Evolutionary conservation across 2,888 invertebrate genomes (phyloP), one percentile per base, ranked within the genome.

Genomic region (Ryuthela nishihirai): DNA sequence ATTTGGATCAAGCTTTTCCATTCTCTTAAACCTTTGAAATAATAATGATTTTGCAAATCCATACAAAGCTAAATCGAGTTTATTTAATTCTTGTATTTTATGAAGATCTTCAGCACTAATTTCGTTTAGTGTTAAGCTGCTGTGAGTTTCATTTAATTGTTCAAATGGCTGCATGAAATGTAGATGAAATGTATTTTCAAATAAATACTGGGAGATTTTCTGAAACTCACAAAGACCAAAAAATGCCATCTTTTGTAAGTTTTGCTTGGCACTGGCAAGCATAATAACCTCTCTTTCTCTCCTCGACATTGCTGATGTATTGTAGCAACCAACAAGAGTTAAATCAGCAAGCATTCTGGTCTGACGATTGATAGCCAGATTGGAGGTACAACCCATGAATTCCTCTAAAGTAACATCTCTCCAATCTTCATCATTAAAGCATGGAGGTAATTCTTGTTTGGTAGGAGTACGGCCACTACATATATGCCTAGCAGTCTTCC

Each of bases 341-440:
- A 99, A 80, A 79, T 99, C 94, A 15, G 98, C 91, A 70, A 99
- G 75, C 99, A 99, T 99, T 68, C 98, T 81, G 2, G 98, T 97
- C 78, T 98, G 98, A 59, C 99, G 72, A 77, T 99, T 98, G 71
- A 85, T 86, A 17, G 97, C 99, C 72, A 99, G 80, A 80, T 99
- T 99, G 74, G 87, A 85, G 5, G 87, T 85, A 73, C 99, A 99
- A 25, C 81, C 79, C 69, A 92, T 84, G 77, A 99, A 99, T 75
- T 94, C 87, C 61, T 88, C 87, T 38, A 99, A 78, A 9, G 85
- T 83, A 3, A 97, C 97, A 59, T 88, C 90, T 54, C 85, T 83
- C 92, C 92, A 93, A 58, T 86, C 85, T 65, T 86, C 83, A 20
- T 86, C 71, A 21, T 72, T 71, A 67, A 73, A 80, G 67, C 80